phyloP scores from a whole-genome alignment of 2,797 vertebrate genomes.

The Esox lucius region DNA sequence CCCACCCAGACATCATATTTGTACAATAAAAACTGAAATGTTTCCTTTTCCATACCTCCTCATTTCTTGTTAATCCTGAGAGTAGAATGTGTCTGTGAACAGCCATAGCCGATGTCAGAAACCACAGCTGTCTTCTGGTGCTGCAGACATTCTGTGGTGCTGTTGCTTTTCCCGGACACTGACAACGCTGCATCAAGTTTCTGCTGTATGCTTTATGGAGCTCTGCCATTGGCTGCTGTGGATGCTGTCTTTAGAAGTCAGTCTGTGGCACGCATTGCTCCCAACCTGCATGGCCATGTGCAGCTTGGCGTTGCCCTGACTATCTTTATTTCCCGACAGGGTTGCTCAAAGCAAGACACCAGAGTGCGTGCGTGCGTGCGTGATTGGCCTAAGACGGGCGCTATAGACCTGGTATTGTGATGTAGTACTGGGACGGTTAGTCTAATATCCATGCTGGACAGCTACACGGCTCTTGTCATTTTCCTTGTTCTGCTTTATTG shows the following conservation, averaged over 20 bases:
- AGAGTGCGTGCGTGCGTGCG: not conserved
- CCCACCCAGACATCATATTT: not conserved
- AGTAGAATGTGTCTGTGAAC: not conserved
- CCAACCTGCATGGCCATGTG: conserved; percentile 1
- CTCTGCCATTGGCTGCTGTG: conserved; percentile 18
- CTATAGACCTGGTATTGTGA: too few species aligned
- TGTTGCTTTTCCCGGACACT: conserved; percentile 34
- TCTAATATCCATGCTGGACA: too few species aligned
- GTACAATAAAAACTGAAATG: not conserved
- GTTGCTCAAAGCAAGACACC: not conserved
- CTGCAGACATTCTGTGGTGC: not conserved
- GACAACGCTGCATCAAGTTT: conserved; percentile 42
- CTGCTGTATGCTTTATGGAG: conserved; percentile 25
- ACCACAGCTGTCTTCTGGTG: not conserved
- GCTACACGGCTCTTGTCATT: too few species aligned
- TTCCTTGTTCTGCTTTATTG: too few species aligned
- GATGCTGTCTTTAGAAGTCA: conserved; percentile 25
- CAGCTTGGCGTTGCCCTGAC: not conserved
- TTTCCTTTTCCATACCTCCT: not conserved
- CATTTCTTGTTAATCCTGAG: not conserved
- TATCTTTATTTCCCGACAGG: not conserved
- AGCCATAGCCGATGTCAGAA: conserved; percentile 7
- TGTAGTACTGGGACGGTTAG: too few species aligned
- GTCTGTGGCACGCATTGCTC: conserved; percentile 12
- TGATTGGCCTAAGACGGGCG: too few species aligned